Conservation (phyloP, 2,797 vertebrate genomes). For the Acrocephalus scirpaceus region DNA sequence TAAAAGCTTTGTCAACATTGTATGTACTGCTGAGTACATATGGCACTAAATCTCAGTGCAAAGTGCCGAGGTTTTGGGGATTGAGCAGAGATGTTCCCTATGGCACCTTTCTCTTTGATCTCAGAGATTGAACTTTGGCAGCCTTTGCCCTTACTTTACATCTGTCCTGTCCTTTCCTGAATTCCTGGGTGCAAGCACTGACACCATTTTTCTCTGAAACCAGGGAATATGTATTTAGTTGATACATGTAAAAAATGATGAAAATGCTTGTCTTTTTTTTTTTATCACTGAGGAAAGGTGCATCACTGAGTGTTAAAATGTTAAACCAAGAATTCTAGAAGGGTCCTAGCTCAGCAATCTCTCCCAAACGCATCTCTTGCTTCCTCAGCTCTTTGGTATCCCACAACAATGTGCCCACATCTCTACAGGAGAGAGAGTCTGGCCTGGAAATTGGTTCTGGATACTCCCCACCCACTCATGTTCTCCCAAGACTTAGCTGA, state of each 20-base stretch:
- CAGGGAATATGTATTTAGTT: background rate
- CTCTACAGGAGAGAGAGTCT: background rate
- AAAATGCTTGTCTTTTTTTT: background rate
- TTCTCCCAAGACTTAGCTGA: background rate
- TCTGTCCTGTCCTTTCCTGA: background rate
- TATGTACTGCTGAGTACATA: background rate
- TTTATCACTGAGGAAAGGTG: background rate
- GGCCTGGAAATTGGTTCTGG: background rate
- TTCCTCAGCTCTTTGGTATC: background rate
- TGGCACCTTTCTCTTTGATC: background rate
- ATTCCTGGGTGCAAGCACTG: background rate
- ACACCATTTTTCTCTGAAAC: background rate
- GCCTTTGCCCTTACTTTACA: background rate
- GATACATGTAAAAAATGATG: background rate
- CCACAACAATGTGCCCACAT: fast-evolving
- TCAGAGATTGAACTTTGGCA: background rate
- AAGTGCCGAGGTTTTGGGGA: background rate
- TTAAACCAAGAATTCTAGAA: background rate
- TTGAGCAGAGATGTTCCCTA: background rate
- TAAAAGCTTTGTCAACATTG: conserved; percentile 25
- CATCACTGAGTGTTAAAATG: background rate
- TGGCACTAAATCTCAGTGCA: background rate
- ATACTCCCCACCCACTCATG: fast-evolving
- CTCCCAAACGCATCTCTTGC: background rate
- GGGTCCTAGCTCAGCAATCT: background rate